Base-by-base conservation (phyloP, 2,888 invertebrate species). In the Pediacus dermestoides region DNA sequence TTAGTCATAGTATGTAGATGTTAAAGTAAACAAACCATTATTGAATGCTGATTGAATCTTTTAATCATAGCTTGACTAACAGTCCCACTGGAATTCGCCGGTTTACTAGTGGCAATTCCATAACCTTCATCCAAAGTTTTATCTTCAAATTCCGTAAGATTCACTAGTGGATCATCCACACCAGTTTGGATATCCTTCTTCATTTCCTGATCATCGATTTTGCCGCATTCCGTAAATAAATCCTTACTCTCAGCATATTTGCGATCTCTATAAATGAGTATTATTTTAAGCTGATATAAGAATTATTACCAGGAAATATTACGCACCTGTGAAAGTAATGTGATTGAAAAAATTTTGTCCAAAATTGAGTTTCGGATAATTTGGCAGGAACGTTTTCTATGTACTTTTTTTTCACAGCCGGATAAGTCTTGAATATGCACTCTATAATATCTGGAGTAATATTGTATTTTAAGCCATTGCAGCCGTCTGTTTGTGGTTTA, bases 321-420 rank as follows among this genome's bases (percentile, higher is more conserved):
- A 28, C 16, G 52, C 57, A 78, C 73, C 94, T 82, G 73, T 97
- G 96, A 75, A 90, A 91, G 74, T 99, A 99, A 75, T 99, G 97
- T 9, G 96, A 97, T 67, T 99, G 97, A 74, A 99, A 99, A 73
- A 99, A 99, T 63, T 94, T 90, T 8, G 93, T 94, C 99, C 99
- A 99, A 73, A 99, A 99, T 63, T 96, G 95, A 1, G 89, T 81
- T 72, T 99, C 99, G 1, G 88, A 82, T 80, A 97, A 79, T 74
- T 93, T 91, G 47, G 86, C 80, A 16, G 99, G 99, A 21, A 99
- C 99, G 70, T 92, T 85, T 68, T 99, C 97, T 39, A 85, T 73
- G 69, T 97, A 95, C 77, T 97, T 97, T 75, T 87, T 88, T 63
- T 92, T 87, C 1, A 99, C 99, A 52, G 95, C 93, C 11, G 99